Base-by-base conservation (phyloP, 2,113 vertebrate species). In the Mesocricetus auratus region DNA sequence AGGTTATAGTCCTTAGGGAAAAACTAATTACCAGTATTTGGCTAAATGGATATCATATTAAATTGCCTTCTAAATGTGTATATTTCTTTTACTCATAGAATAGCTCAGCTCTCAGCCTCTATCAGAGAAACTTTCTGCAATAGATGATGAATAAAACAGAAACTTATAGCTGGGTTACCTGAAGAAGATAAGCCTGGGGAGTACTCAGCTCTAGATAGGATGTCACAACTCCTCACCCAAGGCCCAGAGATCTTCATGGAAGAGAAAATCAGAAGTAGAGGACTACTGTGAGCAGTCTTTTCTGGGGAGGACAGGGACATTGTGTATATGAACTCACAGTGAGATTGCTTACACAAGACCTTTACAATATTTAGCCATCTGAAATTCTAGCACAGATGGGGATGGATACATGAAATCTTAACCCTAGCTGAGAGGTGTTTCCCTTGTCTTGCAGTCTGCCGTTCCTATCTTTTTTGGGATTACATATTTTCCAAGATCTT, bases 401-500 rank as follows among this genome's bases (percentile, higher is more conserved):
- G 58, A 62, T n/a, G 3, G n/a, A 24, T 26, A 16, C 79, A 39
- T n/a, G 12, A 39, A 83, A 60, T 60, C n/a, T 22, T 56, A 60
- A n/a, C 56, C 79, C 53, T 42, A 17, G 22, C 22, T 42, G n/a
- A 39, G 56, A 15, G 50, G 22, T 1, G 60, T 82, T 96, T 95
- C 3, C 81, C 93, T 92, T 94, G 42, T 81, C 90, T 86, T 87
- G 3, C 2, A 78, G 36, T 89, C 87, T 86, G 62, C 16, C 75
- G 91, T 90, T 75, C 42, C 42, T 83, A 60, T 91, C 19, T 64
- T 95, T 92, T 75, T 60, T 81, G n/a, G 13, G 4, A 62, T 89
- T 29, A 85, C 4, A 8, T 79, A 86, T 96, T 93, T 95, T 88
- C 15, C 24, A 75, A 77, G 47, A 16, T 89, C 13, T 95, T 71